A percentile compares a stretch with the other conserved stretches of the same genome.
Evolutionary conservation across 2,888 invertebrate species (phyloP).

Genomic region (Cheilosia impressa): DNA sequence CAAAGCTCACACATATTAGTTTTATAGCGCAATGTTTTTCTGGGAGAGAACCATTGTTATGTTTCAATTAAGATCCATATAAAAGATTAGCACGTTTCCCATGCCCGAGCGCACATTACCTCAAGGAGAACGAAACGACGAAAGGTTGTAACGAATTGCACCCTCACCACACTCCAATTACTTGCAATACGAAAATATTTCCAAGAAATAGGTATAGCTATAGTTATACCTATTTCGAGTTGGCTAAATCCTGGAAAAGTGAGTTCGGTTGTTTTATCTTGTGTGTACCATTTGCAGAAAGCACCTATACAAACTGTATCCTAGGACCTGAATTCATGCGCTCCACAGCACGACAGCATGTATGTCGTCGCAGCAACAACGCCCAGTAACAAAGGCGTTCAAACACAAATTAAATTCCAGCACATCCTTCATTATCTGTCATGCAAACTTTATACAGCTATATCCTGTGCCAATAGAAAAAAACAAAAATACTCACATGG

Average conservation of each 20-base stretch:
- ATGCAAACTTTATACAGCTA: conserved; percentile 44
- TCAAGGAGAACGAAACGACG: conserved; percentile 40
- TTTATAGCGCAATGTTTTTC: not conserved
- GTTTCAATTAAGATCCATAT: conserved; percentile 65
- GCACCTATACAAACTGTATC: not conserved
- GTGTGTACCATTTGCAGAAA: conserved; percentile 45
- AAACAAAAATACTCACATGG: conserved; percentile 90
- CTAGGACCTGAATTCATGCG: conserved; percentile 33
- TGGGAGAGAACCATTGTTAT: conserved; percentile 47
- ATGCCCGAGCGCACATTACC: conserved; percentile 2
- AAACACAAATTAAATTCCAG: conserved; percentile 61
- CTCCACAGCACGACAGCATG: conserved; percentile 24
- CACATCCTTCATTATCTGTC: conserved; percentile 60
- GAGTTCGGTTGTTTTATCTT: conserved; percentile 66
- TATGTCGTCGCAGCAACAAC: conserved; percentile 9
- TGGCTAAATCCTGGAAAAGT: conserved; percentile 39
- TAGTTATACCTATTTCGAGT: conserved; percentile 1
- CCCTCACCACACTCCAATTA: conserved; percentile 12
- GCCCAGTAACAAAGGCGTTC: conserved; percentile 35
- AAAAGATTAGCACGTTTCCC: conserved; percentile 29
- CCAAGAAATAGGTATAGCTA: conserved; percentile 4
- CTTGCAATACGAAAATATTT: conserved; percentile 39
- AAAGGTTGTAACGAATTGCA: conserved; percentile 47
- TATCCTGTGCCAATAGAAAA: conserved; percentile 6
- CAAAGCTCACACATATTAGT: not conserved